phyloP scores from a whole-genome alignment of 2,113 vertebrate genomes.

The Tachysurus fulvidraco region DNA sequence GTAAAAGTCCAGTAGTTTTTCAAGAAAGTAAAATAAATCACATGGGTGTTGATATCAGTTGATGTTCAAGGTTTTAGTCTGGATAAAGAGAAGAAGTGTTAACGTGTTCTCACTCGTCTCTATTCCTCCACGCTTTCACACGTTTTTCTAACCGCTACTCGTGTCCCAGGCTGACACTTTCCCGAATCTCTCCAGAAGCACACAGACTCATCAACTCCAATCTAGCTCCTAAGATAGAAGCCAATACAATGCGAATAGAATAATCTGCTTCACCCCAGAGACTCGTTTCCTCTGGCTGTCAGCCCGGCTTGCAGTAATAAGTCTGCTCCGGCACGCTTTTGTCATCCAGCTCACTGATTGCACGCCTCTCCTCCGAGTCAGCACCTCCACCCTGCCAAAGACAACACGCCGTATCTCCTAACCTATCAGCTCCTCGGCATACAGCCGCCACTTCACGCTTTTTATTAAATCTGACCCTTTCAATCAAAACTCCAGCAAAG shows the following conservation, averaged over 20 bases:
- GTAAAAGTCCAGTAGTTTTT: not conserved
- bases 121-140: slow-evolving; percentile 19
- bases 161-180: slow-evolving; percentile 22
- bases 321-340: slow-evolving; percentile 49
- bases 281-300: slow-evolving; percentile 43
- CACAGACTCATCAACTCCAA: slow-evolving; percentile 16
- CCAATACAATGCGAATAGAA: slow-evolving; percentile 14
- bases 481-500: slow-evolving; percentile 59
- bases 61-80: not conserved
- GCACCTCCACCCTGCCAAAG: slow-evolving; percentile 56
- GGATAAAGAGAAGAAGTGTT: not conserved
- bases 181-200: slow-evolving; percentile 1
- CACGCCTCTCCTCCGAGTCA: slow-evolving; percentile 42
- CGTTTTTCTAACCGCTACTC: not conserved
- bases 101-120: not conserved
- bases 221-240: slow-evolving; percentile 28
- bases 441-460: slow-evolving; percentile 52
- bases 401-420: slow-evolving; percentile 67
- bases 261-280: slow-evolving; percentile 41
- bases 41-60: not conserved
- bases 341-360: slow-evolving; percentile 59
- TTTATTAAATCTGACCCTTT: slow-evolving; percentile 66
- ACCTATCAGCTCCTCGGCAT: slow-evolving; percentile 58
- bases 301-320: slow-evolving; percentile 47
- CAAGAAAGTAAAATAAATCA: not conserved